Percentiles rank a stretch among this genome's conserved stretches.
Evolutionary conservation across 2,113 vertebrate genomes (phyloP).

Genomic region (Pleuronectes platessa): DNA sequence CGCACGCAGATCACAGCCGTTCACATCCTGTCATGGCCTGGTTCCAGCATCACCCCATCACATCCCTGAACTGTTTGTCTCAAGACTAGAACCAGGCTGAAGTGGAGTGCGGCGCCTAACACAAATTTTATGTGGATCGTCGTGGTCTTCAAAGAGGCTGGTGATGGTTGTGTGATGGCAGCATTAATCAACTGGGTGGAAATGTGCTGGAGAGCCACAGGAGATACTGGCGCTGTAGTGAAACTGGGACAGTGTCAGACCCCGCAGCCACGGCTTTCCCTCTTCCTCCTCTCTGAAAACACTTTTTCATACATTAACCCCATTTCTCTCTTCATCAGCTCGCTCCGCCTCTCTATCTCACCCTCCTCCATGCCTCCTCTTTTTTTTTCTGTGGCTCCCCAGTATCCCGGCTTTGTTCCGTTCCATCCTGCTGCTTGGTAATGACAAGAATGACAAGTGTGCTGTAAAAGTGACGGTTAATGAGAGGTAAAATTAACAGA

Average conservation of each 20-base stretch:
- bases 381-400: slow-evolving; percentile 15
- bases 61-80: slow-evolving; percentile 60
- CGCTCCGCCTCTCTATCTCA: slow-evolving; percentile 14
- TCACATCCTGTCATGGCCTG: slow-evolving; percentile 30
- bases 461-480: slow-evolving; percentile 30
- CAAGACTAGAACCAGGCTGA: slow-evolving; percentile 55
- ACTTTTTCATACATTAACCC: slow-evolving; percentile 75
- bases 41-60: slow-evolving; percentile 33
- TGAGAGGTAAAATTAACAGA: slow-evolving; percentile 15
- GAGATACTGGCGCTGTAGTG: slow-evolving; percentile 67
- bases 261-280: slow-evolving; percentile 70
- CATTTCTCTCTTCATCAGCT: slow-evolving; percentile 67
- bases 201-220: slow-evolving; percentile 72
- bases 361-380: slow-evolving; percentile 7
- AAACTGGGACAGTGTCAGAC: slow-evolving; percentile 79
- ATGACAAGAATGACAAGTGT: slow-evolving; percentile 4
- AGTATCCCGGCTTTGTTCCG: slow-evolving; percentile 1
- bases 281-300: slow-evolving; percentile 57
- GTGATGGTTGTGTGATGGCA: slow-evolving; percentile 65
- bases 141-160: slow-evolving; percentile 66
- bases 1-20: background rate
- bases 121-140: slow-evolving; percentile 61
- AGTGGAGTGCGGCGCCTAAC: slow-evolving; percentile 36
- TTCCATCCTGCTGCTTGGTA: slow-evolving; percentile 12
- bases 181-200: slow-evolving; percentile 76